Evolutionary conservation across 2,797 vertebrate genomes (phyloP).

Genomic region (Micromesistius poutassou): DNA sequence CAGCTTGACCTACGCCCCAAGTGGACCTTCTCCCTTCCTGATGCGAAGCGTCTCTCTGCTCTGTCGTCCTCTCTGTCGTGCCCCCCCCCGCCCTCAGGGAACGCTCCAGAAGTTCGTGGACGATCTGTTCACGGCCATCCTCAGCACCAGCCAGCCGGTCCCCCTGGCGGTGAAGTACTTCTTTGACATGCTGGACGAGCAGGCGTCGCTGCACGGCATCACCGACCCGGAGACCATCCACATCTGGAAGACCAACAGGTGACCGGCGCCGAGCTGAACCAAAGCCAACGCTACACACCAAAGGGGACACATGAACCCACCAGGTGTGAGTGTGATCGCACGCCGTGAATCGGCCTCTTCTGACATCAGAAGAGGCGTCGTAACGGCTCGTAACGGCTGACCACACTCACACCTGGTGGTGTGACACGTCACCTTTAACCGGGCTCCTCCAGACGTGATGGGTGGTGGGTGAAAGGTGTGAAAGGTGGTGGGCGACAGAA

Average conservation of each 20-base stretch:
- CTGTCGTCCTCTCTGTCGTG: not conserved
- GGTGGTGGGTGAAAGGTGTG: too few relatives aligned
- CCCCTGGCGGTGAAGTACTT: slow-evolving; percentile 97
- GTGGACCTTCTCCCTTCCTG: not conserved
- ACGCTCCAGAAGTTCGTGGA: slow-evolving; percentile 98
- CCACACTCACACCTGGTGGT: too few relatives aligned
- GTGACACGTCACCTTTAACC: too few relatives aligned
- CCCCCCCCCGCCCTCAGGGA: slow-evolving; percentile 69
- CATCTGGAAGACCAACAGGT: slow-evolving; percentile 99
- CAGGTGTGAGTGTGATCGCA: too few relatives aligned
- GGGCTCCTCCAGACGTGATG: too few relatives aligned
- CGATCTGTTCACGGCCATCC: slow-evolving; percentile 93
- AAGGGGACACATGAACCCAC: too few relatives aligned
- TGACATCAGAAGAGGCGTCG: too few relatives aligned
- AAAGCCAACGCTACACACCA: too few relatives aligned
- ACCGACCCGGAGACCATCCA: slow-evolving; percentile 91
- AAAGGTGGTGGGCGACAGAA: too few relatives aligned
- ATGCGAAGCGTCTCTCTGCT: not conserved
- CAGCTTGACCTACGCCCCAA: not conserved
- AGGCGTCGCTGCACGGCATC: slow-evolving; percentile 87
- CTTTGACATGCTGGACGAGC: slow-evolving; percentile 95
- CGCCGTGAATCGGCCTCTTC: too few relatives aligned
- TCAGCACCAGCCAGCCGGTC: slow-evolving; percentile 91
- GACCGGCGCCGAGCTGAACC: slow-evolving; percentile 1
- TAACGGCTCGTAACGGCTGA: too few relatives aligned